Conservation (phyloP, 2,113 vertebrate genomes). For the Calidris pygmaea region DNA sequence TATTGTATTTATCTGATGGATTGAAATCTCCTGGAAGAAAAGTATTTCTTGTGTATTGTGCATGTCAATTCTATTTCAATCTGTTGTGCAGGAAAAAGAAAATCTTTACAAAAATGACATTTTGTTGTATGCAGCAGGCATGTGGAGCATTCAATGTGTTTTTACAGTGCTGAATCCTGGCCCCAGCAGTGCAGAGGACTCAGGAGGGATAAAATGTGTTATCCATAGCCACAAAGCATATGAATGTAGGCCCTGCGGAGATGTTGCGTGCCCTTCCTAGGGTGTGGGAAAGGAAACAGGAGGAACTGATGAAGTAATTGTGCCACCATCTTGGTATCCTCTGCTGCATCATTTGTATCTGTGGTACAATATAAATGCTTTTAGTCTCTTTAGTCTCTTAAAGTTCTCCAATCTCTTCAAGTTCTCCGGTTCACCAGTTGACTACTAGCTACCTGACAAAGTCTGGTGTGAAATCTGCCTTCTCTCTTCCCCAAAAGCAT, state of each 20-base stretch:
- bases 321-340: neutral
- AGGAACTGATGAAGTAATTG: neutral
- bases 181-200: neutral
- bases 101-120: conserved; percentile 7
- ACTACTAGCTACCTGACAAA: neutral
- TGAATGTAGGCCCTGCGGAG: neutral
- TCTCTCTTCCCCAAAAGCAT: neutral
- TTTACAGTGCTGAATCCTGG: neutral
- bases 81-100: neutral
- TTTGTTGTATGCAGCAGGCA: neutral
- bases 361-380: neutral
- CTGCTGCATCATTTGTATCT: neutral
- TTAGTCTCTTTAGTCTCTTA: neutral
- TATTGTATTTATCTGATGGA: neutral
- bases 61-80: neutral
- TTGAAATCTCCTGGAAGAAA: conserved; percentile 14
- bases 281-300: neutral
- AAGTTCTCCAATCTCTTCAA: neutral
- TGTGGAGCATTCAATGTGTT: neutral
- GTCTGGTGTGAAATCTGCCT: neutral
- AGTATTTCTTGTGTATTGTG: conserved; percentile 5
- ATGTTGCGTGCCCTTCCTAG: neutral
- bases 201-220: neutral
- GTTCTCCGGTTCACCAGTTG: neutral
- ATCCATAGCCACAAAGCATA: neutral